A percentile compares a stretch with the other conserved stretches of the same genome.
Conservation (phyloP, 2,113 vertebrate genomes). For the Rafetus swinhoei region DNA sequence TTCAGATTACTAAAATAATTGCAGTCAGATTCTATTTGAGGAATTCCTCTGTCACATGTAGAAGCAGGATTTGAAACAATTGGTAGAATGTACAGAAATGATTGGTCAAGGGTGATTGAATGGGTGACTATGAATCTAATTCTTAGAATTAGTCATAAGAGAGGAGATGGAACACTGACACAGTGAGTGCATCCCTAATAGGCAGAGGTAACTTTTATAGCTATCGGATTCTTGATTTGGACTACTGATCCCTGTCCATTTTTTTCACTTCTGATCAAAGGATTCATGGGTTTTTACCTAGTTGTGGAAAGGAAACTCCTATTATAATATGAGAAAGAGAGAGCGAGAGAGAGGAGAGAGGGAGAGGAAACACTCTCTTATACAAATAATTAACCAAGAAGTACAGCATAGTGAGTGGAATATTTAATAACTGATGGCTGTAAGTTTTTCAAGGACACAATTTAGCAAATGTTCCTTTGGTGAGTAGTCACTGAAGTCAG, state of each 20-base stretch:
- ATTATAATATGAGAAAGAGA: slow-evolving; percentile 15
- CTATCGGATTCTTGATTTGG: slow-evolving; percentile 9
- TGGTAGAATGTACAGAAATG: slow-evolving; percentile 14
- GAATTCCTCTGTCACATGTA: not conserved
- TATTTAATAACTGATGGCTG: slow-evolving; percentile 2
- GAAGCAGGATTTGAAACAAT: not conserved
- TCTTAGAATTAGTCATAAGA: slow-evolving; percentile 36
- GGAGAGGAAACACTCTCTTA: not conserved
- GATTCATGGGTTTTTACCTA: slow-evolving; percentile 52
- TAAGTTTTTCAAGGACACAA: slow-evolving; percentile 10
- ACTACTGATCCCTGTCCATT: slow-evolving; percentile 9
- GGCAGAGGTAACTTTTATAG: slow-evolving; percentile 38
- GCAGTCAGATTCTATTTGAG: slow-evolving; percentile 7
- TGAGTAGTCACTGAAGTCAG: slow-evolving; percentile 2
- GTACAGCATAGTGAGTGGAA: not conserved
- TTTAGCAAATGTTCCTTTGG: not conserved
- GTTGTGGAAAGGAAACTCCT: not conserved
- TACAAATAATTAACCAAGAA: slow-evolving; percentile 35
- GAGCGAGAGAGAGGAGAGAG: not conserved
- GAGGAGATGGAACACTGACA: slow-evolving; percentile 31
- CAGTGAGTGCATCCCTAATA: slow-evolving; percentile 43
- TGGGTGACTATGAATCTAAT: not conserved
- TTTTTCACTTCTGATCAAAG: slow-evolving; percentile 52
- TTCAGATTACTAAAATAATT: slow-evolving; percentile 52
- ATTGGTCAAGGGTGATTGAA: slow-evolving; percentile 35